Conservation (phyloP, 1,140 invertebrate genomes). For the Aphelinus atriplicis region DNA sequence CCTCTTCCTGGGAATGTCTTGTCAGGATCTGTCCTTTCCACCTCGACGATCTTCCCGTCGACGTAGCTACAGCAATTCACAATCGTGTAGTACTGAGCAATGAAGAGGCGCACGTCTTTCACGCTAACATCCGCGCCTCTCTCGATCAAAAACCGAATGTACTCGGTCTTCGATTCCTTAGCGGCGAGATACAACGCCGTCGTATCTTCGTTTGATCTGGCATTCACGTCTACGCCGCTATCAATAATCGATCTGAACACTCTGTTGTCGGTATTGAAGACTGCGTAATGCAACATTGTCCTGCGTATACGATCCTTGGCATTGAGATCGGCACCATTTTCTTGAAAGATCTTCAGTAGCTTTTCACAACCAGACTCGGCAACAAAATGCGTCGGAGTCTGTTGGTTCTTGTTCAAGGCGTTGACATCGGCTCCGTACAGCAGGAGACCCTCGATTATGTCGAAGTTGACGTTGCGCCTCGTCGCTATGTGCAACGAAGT, state of each 20-base stretch:
- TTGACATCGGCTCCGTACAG: not conserved
- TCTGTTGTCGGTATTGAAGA: not conserved
- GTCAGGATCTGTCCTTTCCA: not conserved
- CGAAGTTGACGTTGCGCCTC: not conserved
- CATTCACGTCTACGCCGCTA: not conserved
- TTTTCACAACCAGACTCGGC: not conserved
- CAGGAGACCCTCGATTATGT: not conserved
- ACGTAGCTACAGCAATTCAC: not conserved
- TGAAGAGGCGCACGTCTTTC: not conserved
- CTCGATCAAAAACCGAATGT: not conserved
- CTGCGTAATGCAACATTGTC: not conserved
- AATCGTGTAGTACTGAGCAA: not conserved
- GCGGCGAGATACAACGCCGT: slow-evolving; percentile 7
- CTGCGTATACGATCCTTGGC: not conserved
- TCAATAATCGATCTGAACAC: not conserved
- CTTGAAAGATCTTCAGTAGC: not conserved
- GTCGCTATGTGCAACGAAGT: slow-evolving; percentile 3
- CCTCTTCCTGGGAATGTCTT: not conserved
- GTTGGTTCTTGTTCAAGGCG: not conserved
- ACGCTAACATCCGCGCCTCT: slow-evolving; percentile 5
- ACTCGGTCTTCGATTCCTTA: not conserved
- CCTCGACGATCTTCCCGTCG: not conserved
- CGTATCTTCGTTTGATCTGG: not conserved
- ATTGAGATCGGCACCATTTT: not conserved
- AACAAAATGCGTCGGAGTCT: slow-evolving; percentile 14